Conservation (phyloP, 2,797 vertebrate genomes). For the Urophycis tenuis region DNA sequence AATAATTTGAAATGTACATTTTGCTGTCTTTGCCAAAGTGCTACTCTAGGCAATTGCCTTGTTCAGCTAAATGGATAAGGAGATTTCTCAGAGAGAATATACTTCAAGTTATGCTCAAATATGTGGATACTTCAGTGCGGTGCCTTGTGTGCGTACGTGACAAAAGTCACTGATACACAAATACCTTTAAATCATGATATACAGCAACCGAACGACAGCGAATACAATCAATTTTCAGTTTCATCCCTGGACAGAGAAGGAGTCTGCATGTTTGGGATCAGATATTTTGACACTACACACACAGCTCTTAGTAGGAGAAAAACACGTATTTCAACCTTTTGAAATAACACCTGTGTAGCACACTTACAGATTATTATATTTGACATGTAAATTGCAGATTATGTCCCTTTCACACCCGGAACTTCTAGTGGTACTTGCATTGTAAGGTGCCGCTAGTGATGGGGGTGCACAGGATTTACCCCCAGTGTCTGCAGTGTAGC, state of each 20-base stretch:
- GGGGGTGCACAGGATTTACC: background rate
- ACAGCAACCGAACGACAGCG: background rate
- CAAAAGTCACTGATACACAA: background rate
- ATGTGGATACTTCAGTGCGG: background rate
- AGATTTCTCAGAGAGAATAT: background rate
- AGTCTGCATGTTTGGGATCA: background rate
- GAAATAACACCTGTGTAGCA: background rate
- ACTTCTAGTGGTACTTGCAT: slow-evolving; percentile 6
- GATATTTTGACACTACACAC: slow-evolving; percentile 1
- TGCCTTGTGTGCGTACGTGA: background rate
- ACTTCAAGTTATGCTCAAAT: background rate
- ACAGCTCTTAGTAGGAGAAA: background rate
- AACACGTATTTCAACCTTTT: background rate
- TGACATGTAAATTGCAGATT: slow-evolving; percentile 14
- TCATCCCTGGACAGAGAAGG: slow-evolving; percentile 8
- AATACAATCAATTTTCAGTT: background rate
- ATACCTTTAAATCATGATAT: background rate
- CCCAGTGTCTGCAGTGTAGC: slow-evolving; percentile 6
- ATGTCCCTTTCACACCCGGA: slow-evolving; percentile 5
- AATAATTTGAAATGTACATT: background rate
- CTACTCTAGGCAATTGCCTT: background rate
- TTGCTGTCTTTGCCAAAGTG: slow-evolving; percentile 1
- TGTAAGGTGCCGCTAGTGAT: background rate
- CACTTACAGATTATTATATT: background rate
- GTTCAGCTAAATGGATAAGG: background rate